Conservation (phyloP, 2,113 vertebrate species). For the Epinephelus moara region DNA sequence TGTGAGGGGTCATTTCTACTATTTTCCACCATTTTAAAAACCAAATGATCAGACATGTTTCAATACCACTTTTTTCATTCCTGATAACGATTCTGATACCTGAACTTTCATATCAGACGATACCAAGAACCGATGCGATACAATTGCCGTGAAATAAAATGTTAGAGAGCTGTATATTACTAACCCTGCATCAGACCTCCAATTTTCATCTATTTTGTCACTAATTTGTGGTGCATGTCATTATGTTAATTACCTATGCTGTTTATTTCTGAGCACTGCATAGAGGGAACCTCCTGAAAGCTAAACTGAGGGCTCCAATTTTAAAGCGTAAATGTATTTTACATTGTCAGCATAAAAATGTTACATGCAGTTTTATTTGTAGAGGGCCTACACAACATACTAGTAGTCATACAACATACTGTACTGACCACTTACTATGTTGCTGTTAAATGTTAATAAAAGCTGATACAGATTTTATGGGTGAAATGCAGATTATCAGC, state of each 20-base stretch:
- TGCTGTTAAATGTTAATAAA: not conserved
- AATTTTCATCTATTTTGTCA: not conserved
- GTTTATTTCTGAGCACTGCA: not conserved
- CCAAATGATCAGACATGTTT: no score
- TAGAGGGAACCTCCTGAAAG: not conserved
- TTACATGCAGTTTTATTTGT: not conserved
- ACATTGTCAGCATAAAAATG: not conserved
- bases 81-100: no score
- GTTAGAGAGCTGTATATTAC: no score
- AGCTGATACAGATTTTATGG: not conserved
- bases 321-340: not conserved
- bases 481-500: not conserved
- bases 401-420: not conserved
- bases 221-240: not conserved
- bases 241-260: not conserved
- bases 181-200: not conserved
- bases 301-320: not conserved
- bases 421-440: not conserved
- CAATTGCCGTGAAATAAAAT: no score
- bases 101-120: no score
- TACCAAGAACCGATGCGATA: no score
- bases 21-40: not conserved
- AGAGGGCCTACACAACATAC: not conserved
- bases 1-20: not conserved
- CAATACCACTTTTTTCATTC: no score